Conservation (phyloP, 1,140 invertebrate genomes). For the Drosophila orosa region DNA sequence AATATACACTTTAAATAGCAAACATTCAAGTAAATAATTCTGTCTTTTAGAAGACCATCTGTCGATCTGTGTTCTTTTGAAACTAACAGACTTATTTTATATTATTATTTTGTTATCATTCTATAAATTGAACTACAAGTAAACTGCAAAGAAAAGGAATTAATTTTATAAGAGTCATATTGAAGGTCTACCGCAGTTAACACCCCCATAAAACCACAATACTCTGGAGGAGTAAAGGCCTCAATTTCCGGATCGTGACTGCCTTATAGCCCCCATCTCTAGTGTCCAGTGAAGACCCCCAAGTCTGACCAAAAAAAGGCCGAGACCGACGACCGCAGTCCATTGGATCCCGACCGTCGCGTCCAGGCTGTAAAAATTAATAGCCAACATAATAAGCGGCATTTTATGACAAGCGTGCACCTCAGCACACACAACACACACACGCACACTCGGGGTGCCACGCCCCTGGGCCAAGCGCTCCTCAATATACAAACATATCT, state of each 20-base stretch:
- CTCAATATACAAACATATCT: neutral
- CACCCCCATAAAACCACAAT: conserved; percentile 6
- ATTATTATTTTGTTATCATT: neutral
- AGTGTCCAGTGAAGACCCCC: conserved; percentile 16
- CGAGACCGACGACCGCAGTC: conserved; percentile 25
- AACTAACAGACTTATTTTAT: neutral
- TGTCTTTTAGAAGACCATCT: too few species aligned
- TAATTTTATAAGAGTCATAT: neutral
- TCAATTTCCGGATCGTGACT: conserved; percentile 1
- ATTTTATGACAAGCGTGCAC: conserved; percentile 82
- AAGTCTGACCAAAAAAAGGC: conserved; percentile 10
- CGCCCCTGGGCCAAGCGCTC: conserved; percentile 31
- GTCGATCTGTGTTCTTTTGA: too few species aligned
- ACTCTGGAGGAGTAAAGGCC: neutral
- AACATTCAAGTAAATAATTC: neutral
- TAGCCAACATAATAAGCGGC: conserved; percentile 81
- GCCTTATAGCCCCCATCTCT: conserved; percentile 14
- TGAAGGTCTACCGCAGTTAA: conserved; percentile 3
- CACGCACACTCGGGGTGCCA: conserved; percentile 28
- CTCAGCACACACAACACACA: conserved; percentile 49
- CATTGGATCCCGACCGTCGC: conserved; percentile 53
- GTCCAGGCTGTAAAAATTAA: conserved; percentile 80
- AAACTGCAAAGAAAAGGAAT: neutral
- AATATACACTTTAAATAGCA: neutral
- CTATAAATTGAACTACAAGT: too few species aligned